phyloP scores from a whole-genome alignment of 1,140 invertebrate genomes.

The Brachionus angularis region DNA sequence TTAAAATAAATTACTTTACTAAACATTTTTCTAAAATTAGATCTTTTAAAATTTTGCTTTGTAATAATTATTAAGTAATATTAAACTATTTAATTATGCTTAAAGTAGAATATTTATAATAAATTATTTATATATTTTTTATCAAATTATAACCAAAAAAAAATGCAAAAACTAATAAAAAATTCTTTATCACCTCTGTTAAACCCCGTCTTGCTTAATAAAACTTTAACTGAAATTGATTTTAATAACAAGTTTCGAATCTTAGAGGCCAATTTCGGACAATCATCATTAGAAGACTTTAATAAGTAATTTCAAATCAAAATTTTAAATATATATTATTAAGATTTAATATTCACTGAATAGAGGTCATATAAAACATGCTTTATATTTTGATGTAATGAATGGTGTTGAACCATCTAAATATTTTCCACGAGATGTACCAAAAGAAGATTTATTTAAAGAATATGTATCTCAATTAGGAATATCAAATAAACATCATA shows the following conservation, averaged over 20 bases:
- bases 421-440: constrained; percentile 47
- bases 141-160: background rate
- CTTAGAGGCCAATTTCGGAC: background rate
- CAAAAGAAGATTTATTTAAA: constrained; percentile 46
- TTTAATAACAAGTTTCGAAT: background rate
- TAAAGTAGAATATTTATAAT: too few species aligned
- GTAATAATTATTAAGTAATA: too few species aligned
- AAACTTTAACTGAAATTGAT: background rate
- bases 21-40: too few species aligned
- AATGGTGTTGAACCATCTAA: background rate
- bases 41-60: too few species aligned
- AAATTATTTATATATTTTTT: too few species aligned
- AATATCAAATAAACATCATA: constrained; percentile 45
- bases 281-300: background rate
- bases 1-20: too few species aligned
- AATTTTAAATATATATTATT: constrained; percentile 2
- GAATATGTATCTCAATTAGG: constrained; percentile 45
- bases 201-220: background rate
- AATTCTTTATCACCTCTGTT: background rate
- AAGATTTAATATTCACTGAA: background rate
- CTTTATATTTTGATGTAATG: constrained; percentile 15
- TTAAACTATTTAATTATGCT: too few species aligned
- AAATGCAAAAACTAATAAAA: background rate
- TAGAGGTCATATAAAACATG: constrained; percentile 26
- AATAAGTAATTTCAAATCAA: background rate